These are phyloP conservation scores for Calephelis perditalis DNA, from an alignment of 2,888 invertebrate genomes.

Conservation along the genomic window DNA sequence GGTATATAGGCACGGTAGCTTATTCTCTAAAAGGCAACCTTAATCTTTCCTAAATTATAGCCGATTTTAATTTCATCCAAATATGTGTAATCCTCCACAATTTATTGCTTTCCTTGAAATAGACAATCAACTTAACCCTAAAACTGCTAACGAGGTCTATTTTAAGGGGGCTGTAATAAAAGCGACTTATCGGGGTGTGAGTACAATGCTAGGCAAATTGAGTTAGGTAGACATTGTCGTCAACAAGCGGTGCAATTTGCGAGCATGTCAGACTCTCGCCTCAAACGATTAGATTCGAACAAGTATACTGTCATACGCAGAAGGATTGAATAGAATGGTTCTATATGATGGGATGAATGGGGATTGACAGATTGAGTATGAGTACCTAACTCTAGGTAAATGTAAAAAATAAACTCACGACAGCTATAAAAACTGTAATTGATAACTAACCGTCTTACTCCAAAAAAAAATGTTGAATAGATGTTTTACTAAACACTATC, in stretches of 20 bases:
- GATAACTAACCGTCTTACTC: too few relatives aligned
- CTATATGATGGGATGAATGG: constrained; percentile 39
- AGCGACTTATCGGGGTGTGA: constrained; percentile 37
- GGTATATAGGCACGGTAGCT: too few relatives aligned
- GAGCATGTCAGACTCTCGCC: constrained; percentile 42
- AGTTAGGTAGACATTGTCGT: constrained; percentile 45
- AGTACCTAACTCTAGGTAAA: background rate
- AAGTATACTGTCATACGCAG: constrained; percentile 45
- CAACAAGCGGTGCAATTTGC: constrained; percentile 54
- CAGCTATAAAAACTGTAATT: too few relatives aligned
- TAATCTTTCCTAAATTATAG: too few relatives aligned
- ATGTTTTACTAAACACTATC: too few relatives aligned
- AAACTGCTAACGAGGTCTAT: constrained; percentile 25
- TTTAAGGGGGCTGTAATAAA: constrained; percentile 27
- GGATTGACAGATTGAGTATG: constrained; percentile 34
- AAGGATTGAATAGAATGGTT: constrained; percentile 35
- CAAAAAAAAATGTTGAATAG: too few relatives aligned
- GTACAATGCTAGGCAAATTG: constrained; percentile 44
- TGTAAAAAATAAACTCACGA: too few relatives aligned
- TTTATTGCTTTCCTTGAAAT: background rate
- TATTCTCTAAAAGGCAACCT: too few relatives aligned
- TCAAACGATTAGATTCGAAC: constrained; percentile 47
- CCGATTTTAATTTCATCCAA: too few relatives aligned
- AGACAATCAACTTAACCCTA: background rate
- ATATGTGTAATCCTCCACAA: too few relatives aligned